Base-by-base conservation (phyloP, 2,113 vertebrate genomes). In the Phylloscopus trochilus region DNA sequence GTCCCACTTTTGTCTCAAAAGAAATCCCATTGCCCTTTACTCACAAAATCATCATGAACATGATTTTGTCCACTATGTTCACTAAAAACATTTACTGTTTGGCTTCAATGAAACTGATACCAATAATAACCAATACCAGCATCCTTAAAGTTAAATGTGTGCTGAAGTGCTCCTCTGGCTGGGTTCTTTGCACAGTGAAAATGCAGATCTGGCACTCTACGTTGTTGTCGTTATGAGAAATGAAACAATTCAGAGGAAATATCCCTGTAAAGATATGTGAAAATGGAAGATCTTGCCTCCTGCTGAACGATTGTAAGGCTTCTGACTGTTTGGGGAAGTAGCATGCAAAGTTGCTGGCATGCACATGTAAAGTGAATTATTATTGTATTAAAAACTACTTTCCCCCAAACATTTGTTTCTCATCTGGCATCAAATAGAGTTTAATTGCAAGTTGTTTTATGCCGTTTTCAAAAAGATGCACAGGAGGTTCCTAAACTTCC, bases 371-470 rank as follows among this genome's bases (percentile, higher is more conserved):
- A 97, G 80, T 93, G 97, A 97, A 96, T 97, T 97, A 97, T 97
- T 97, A 97, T 96, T 98, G 75, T 97, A 98, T 97, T 96, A 97
- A 98, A 98, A 98, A 95, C 94, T 97, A 90, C 63, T 95, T 97
- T 96, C 90, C 93, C 91, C 84, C 9, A 97, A 97, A 97, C 97
- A 98, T 98, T 98, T 98, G 96, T 97, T 98, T 98, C 93, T 98
- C 96, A 97, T 98, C 96, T 98, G 97, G 97, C 97, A 98, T 97
- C 96, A 98, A 98, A 97, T 96, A 96, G 95, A 97, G 95, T 98
- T 98, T 98, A 98, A 98, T 97, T 98, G 94, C 97, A 97, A 98
- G 96, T 98, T 98, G 97, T 93, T 98, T 97, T 97, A 97, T 98
- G 96, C 97, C 83, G 53, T 98, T 97, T 97, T 98, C 95, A 93